Conservation (phyloP, 1,140 invertebrate genomes). For the Dendrolimus kikuchii region DNA sequence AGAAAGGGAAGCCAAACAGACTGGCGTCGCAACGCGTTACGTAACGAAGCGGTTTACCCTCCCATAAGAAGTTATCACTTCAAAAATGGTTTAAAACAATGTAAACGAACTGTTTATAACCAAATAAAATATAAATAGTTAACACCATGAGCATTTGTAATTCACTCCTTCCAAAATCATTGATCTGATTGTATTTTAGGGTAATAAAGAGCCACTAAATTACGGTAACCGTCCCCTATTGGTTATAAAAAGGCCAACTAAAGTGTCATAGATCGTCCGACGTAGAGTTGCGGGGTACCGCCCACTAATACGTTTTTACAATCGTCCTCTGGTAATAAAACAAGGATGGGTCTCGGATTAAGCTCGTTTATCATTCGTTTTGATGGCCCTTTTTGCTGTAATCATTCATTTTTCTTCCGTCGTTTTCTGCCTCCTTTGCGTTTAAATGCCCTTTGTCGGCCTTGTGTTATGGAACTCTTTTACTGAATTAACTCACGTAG, state of each 20-base stretch:
- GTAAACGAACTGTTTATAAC: too few species aligned
- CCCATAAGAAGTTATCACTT: too few species aligned
- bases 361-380: slow-evolving; percentile 70
- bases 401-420: slow-evolving; percentile 71
- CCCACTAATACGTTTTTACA: slow-evolving; percentile 69
- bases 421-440: slow-evolving; percentile 60
- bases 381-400: slow-evolving; percentile 69
- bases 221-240: slow-evolving; percentile 30
- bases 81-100: too few species aligned
- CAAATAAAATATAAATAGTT: too few species aligned
- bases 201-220: slow-evolving; percentile 46
- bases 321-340: slow-evolving; percentile 66
- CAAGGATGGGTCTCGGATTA: slow-evolving; percentile 62
- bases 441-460: slow-evolving; percentile 53
- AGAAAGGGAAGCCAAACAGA: too few species aligned
- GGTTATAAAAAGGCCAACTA: slow-evolving; percentile 46
- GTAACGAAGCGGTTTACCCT: too few species aligned
- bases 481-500: slow-evolving; percentile 44
- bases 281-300: slow-evolving; percentile 18
- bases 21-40: too few species aligned
- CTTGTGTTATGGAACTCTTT: slow-evolving; percentile 37
- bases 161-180: slow-evolving; percentile 5
- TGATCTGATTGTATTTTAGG: slow-evolving; percentile 19
- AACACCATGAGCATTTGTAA: too few species aligned
- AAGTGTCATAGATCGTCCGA: slow-evolving; percentile 43